These are phyloP conservation scores for Aurelia coerulea DNA, from an alignment of 30 jellyfish, hydroid and myxozoan species.

Conservation along the genomic window DNA sequence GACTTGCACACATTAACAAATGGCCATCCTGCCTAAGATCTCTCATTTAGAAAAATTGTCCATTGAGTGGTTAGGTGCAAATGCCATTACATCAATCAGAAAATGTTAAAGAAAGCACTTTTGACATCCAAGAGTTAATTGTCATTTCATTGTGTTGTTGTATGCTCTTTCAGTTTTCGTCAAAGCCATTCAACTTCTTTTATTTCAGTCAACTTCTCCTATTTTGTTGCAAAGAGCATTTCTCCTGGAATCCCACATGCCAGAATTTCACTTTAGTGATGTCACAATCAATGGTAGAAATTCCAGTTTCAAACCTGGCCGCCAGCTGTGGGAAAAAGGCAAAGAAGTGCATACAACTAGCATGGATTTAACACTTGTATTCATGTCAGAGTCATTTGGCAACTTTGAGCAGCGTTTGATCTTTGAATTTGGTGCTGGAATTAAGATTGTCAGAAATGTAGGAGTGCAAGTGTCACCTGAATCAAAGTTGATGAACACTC, in stretches of 20 bases:
- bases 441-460: constrained; percentile 32
- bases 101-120: too few species aligned
- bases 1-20: too few species aligned
- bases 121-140: too few species aligned
- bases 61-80: too few species aligned
- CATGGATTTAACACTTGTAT: constrained; percentile 12
- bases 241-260: constrained; percentile 54
- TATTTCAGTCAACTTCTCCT: constrained; percentile 7
- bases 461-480: constrained; percentile 78
- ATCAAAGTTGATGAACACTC: constrained; percentile 23
- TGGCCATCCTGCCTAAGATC: too few species aligned
- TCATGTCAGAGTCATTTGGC: constrained; percentile 55
- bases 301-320: not conserved
- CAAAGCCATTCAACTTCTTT: not conserved
- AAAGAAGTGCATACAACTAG: not conserved
- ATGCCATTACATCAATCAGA: too few species aligned
- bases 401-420: constrained; percentile 59
- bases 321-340: constrained; percentile 64
- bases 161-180: not conserved
- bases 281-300: not conserved
- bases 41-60: too few species aligned
- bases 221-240: constrained; percentile 23
- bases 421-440: constrained; percentile 62
- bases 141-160: too few species aligned
- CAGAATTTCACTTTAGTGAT: constrained; percentile 28